Percentiles rank a stretch among this genome's conserved stretches.
These are phyloP conservation scores for Parnassius smintheus DNA, from an alignment of 2,888 invertebrate genomes.

Conservation along the genomic window DNA sequence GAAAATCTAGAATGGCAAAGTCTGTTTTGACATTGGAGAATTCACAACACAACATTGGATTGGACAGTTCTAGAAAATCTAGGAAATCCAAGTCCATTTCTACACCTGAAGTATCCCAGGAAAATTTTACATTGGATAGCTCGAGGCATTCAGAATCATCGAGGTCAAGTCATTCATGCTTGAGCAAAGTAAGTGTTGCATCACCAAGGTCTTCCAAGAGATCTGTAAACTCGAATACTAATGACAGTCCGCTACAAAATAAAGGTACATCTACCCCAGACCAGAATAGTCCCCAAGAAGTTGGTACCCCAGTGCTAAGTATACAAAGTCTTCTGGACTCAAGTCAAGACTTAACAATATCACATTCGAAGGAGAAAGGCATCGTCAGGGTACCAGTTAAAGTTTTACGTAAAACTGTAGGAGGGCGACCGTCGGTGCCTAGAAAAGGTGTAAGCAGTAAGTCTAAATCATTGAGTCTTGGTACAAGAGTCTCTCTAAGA, in stretches of 20 bases:
- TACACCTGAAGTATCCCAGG: background rate
- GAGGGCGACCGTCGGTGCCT: slow-evolving; percentile 36
- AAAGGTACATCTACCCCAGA: slow-evolving; percentile 48
- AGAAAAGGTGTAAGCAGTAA: slow-evolving; percentile 35
- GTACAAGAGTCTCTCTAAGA: slow-evolving; percentile 9
- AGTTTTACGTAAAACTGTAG: slow-evolving; percentile 47
- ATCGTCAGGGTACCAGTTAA: slow-evolving; percentile 24
- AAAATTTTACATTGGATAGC: slow-evolving; percentile 3
- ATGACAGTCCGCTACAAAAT: slow-evolving; percentile 25
- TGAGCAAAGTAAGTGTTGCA: background rate
- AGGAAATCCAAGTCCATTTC: background rate
- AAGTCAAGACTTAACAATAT: slow-evolving; percentile 41
- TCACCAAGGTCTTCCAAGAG: slow-evolving; percentile 3
- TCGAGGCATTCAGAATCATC: background rate
- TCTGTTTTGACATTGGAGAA: background rate
- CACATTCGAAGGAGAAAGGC: slow-evolving; percentile 31
- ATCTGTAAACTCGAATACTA: slow-evolving; percentile 12
- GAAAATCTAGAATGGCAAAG: slow-evolving; percentile 8
- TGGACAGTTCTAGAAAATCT: slow-evolving; percentile 1
- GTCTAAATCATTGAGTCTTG: slow-evolving; percentile 42
- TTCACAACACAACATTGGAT: background rate
- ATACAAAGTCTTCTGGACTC: slow-evolving; percentile 60
- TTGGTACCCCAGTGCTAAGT: slow-evolving; percentile 59
- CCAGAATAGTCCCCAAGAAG: slow-evolving; percentile 46
- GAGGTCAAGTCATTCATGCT: background rate